These are phyloP conservation scores for Drosophila acutilabella DNA, from an alignment of 2,888 invertebrate species.

Conservation along the genomic window DNA sequence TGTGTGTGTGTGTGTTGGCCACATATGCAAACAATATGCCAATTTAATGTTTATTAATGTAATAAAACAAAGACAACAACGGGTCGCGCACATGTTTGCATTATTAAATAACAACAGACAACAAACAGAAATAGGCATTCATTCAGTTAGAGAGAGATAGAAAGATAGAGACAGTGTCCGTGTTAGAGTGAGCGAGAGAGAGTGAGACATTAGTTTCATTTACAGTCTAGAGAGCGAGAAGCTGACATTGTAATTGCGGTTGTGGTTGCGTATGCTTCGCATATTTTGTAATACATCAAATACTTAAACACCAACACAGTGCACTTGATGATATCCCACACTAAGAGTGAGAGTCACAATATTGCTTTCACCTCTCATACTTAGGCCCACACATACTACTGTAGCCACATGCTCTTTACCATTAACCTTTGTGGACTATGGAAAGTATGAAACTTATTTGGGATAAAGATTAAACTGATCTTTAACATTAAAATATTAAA, in stretches of 20 bases:
- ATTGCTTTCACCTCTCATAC: conserved; percentile 13
- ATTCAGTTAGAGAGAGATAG: conserved; percentile 11
- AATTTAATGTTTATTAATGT: conserved; percentile 73
- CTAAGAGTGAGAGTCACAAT: conserved; percentile 4
- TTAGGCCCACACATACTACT: conserved; percentile 14
- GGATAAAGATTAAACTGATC: too few species aligned
- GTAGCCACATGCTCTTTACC: conserved; percentile 1
- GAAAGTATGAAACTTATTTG: neutral
- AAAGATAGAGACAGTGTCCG: neutral
- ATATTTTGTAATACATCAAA: conserved; percentile 77
- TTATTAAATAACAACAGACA: conserved; percentile 61
- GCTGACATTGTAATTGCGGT: conserved; percentile 77
- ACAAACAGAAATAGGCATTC: conserved; percentile 29
- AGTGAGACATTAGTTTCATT: conserved; percentile 35
- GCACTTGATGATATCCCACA: conserved; percentile 59
- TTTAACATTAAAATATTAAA: too few species aligned
- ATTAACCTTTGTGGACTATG: conserved; percentile 18
- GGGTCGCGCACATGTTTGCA: conserved; percentile 56
- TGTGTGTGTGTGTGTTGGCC: conserved; percentile 27
- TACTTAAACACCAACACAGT: conserved; percentile 64
- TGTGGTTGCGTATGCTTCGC: conserved; percentile 56
- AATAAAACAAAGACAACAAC: conserved; percentile 67
- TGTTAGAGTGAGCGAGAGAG: neutral
- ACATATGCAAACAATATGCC: conserved; percentile 67
- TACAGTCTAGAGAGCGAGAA: conserved; percentile 11